Evolutionary conservation across 2,113 vertebrate genomes (phyloP).

Genomic region (Syrmaticus mikado): DNA sequence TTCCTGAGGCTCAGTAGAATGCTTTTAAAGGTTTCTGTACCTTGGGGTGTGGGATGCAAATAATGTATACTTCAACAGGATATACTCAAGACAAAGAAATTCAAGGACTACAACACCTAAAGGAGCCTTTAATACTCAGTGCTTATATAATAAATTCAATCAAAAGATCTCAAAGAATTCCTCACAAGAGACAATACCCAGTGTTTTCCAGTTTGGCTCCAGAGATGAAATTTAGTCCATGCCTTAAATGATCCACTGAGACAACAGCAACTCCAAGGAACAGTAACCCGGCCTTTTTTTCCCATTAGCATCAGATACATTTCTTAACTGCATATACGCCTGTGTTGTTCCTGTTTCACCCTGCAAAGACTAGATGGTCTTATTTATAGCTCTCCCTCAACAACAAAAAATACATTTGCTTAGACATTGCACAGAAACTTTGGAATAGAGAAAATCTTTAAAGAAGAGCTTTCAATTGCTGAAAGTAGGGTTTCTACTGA

Average conservation of each 20-base stretch:
- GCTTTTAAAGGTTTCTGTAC: conserved; percentile 23
- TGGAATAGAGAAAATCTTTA: neutral
- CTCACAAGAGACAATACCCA: neutral
- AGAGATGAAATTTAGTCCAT: neutral
- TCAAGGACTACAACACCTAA: neutral
- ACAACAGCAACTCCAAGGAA: neutral
- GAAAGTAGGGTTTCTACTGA: neutral
- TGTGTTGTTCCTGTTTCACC: neutral
- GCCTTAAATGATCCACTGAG: neutral
- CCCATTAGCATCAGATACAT: neutral
- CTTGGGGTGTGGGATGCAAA: neutral
- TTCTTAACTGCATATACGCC: neutral
- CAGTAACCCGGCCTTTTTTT: no score
- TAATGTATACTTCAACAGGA: neutral
- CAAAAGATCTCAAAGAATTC: neutral
- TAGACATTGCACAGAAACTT: neutral
- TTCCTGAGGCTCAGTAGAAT: neutral
- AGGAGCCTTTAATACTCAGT: neutral
- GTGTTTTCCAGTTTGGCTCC: neutral
- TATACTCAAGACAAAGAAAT: conserved; percentile 28
- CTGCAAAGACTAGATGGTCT: neutral
- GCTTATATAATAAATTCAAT: neutral
- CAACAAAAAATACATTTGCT: neutral
- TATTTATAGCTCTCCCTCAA: neutral
- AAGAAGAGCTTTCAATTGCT: neutral